phyloP scores from a whole-genome alignment of 1,140 invertebrate genomes.

The Brachionus plicatilis region DNA sequence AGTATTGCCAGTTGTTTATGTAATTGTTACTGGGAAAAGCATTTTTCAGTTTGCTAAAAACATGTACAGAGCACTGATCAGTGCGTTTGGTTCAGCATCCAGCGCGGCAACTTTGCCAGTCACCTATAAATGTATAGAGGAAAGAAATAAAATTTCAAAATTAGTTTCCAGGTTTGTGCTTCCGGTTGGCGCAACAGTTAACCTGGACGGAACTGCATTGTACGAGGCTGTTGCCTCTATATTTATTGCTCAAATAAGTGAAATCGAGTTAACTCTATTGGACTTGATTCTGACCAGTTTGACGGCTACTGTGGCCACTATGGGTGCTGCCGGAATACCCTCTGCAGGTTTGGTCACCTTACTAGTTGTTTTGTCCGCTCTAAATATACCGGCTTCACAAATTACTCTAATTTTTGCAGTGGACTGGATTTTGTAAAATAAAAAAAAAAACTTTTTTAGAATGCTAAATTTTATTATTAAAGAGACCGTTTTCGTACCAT shows the following conservation, averaged over 20 bases:
- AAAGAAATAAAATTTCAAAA: constrained; percentile 51
- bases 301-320: constrained; percentile 79
- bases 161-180: constrained; percentile 36
- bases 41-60: constrained; percentile 58
- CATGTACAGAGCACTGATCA: constrained; percentile 60
- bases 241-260: constrained; percentile 39
- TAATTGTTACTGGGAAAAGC: constrained; percentile 58
- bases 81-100: constrained; percentile 52
- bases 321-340: constrained; percentile 85
- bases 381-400: constrained; percentile 64
- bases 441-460: background rate
- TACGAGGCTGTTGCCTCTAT: constrained; percentile 59
- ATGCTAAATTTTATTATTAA: background rate
- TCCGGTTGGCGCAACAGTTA: constrained; percentile 30
- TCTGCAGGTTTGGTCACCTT: constrained; percentile 82
- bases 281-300: constrained; percentile 56
- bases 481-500: constrained; percentile 85
- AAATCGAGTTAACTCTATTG: background rate
- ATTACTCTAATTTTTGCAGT: constrained; percentile 63
- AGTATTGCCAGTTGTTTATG: constrained; percentile 66
- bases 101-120: constrained; percentile 37
- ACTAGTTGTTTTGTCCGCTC: constrained; percentile 70
- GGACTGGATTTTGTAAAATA: constrained; percentile 63
- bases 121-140: constrained; percentile 37
- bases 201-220: constrained; percentile 60